Conservation (phyloP, 2,888 invertebrate species). For the Pachliopta kotzebuea region DNA sequence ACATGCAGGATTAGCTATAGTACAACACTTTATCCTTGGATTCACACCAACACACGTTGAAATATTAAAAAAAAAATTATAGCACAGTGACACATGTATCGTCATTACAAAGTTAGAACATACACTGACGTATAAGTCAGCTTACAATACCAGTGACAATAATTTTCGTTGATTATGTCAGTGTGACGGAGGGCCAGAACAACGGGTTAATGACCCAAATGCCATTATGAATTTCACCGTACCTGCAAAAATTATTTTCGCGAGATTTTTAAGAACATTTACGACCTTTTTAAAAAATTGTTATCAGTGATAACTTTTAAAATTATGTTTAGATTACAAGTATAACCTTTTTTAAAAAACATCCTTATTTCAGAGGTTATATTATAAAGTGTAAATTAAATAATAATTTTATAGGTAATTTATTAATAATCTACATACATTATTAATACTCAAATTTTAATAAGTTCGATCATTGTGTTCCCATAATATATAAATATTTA, state of each 20-base stretch:
- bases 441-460: no score
- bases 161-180: conserved; percentile 23
- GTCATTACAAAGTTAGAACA: conserved; percentile 22
- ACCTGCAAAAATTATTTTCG: conserved; percentile 6
- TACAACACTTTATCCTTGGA: background rate
- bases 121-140: conserved; percentile 24
- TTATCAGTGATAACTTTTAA: background rate
- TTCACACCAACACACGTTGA: conserved; percentile 32
- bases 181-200: conserved; percentile 15
- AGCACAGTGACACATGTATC: conserved; percentile 21
- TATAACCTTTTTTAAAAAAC: background rate
- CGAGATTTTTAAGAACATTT: conserved; percentile 6
- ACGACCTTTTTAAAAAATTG: background rate
- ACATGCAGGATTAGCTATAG: conserved; percentile 31
- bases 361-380: no score
- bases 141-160: conserved; percentile 26
- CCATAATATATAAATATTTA: no score
- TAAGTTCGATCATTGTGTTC: no score
- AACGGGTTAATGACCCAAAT: conserved; percentile 26
- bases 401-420: no score
- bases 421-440: no score
- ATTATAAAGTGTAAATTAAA: no score
- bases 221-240: conserved; percentile 3
- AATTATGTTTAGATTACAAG: background rate
- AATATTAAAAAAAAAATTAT: conserved; percentile 1